Percentiles rank a stretch among this genome's conserved stretches.
Evolutionary conservation across 2,797 vertebrate species (phyloP).

Genomic region (Loriculus beryllinus): DNA sequence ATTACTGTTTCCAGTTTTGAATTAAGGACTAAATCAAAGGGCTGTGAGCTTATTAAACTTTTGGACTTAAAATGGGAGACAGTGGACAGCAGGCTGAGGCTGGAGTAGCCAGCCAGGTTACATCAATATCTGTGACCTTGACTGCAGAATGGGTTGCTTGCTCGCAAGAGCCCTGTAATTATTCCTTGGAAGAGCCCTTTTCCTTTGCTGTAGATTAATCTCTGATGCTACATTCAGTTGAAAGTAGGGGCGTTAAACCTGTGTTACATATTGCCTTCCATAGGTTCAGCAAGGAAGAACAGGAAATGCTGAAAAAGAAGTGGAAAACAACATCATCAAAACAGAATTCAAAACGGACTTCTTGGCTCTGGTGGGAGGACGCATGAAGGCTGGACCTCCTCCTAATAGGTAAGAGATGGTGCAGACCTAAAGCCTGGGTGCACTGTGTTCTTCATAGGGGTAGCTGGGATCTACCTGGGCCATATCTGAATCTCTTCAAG

Average conservation of each 20-base stretch:
- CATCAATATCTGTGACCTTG: not conserved
- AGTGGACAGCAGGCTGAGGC: not conserved
- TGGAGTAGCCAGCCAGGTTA: not conserved
- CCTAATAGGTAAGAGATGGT: constrained; percentile 68
- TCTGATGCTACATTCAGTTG: not conserved
- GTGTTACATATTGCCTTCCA: not conserved
- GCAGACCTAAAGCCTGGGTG: not conserved
- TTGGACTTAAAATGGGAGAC: not conserved
- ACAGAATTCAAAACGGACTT: constrained; percentile 73
- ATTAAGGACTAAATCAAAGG: not conserved
- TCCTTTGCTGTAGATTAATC: not conserved
- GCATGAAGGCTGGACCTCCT: constrained; percentile 70
- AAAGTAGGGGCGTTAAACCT: not conserved
- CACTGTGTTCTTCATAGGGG: rapidly evolving
- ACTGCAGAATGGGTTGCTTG: not conserved
- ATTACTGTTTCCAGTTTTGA: not conserved
- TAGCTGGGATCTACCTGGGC: not conserved
- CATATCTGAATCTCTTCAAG: not conserved
- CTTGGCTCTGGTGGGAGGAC: constrained; percentile 58
- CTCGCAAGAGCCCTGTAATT: not conserved
- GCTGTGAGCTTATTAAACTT: not conserved
- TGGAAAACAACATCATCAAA: constrained; percentile 69
- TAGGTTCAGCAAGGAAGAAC: constrained; percentile 78
- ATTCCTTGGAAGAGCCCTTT: not conserved
- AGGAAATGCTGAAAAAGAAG: constrained; percentile 70